Evolutionary conservation across 2,113 vertebrate species (phyloP).

Genomic region (Chloebia gouldiae): DNA sequence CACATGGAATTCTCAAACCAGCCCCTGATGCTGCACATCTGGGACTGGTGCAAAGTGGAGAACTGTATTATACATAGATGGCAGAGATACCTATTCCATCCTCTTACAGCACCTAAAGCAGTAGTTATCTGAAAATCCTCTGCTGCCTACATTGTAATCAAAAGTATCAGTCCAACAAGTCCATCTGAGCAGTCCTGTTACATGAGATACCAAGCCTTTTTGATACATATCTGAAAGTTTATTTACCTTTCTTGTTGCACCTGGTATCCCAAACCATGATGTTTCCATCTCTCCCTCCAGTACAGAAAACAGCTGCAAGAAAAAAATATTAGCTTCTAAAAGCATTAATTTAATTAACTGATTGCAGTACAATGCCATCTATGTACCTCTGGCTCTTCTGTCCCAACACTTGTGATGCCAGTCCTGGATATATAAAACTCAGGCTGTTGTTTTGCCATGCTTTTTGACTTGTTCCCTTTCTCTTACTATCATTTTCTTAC

Average conservation of each 20-base stretch:
- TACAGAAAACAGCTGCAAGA: slow-evolving; percentile 90
- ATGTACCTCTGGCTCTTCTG: background rate
- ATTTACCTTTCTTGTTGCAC: slow-evolving; percentile 94
- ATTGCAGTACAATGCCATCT: background rate
- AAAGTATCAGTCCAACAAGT: background rate
- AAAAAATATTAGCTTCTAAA: background rate
- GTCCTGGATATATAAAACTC: background rate
- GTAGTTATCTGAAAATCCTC: background rate
- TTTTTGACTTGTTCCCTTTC: background rate
- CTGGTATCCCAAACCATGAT: slow-evolving; percentile 98
- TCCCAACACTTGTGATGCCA: background rate
- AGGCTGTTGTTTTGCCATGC: background rate
- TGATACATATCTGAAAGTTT: background rate
- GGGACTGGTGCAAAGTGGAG: background rate
- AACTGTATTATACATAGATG: background rate
- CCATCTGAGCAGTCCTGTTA: background rate
- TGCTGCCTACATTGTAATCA: background rate
- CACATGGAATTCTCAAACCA: background rate
- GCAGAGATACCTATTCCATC: background rate
- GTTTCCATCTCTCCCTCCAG: slow-evolving; percentile 95
- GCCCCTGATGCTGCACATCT: background rate
- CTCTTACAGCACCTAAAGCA: background rate
- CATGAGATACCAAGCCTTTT: accelerated
- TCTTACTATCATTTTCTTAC: background rate
- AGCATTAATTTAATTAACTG: background rate